Base-by-base conservation (phyloP, 2,113 vertebrate genomes). In the Agapornis roseicollis region DNA sequence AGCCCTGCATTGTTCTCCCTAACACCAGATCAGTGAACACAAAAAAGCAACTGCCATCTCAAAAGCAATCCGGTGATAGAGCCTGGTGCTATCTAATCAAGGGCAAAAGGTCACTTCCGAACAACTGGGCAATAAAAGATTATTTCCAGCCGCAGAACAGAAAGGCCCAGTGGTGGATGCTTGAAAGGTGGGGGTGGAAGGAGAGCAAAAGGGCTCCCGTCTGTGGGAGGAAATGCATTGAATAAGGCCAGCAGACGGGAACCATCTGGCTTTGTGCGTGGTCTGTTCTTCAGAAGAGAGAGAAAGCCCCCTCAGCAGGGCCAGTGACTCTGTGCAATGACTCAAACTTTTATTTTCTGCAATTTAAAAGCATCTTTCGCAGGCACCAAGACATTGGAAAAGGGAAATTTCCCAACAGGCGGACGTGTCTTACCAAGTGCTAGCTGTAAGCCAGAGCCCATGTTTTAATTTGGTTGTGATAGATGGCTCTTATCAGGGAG, bases 111-210 rank as follows among this genome's bases (percentile, higher is more conserved):
- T 99, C 99, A 99, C 98, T 99, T 99, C 99, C 99, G 98, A 99
- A 99, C 99, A 99, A 99, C 99, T 99, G 99, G 99, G 98, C 99
- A 99, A 99, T 99, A 99, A 99, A 99, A 99, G 99, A 99, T 99
- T 99, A 99, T 99, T 99, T 99, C 99, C 98, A 99, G 98, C 97
- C 98, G 70, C 98, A 98, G 98, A 98, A 98, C 98, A 98, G 98
- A 98, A 98, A 98, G 98, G 98, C 98, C 97, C 97, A 97, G 98
- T 97, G 97, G 97, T 97, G 86, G 97, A 96, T 96, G 97, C 93
- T 71, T 78, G 95, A 95, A 90, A 85, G 96, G 78, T 81, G 76
- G 84, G 91, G 90, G 88, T 95, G 93, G 96, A 94, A 93, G 92
- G 80, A 97, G 95, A 97, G 95, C 96, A 92, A 96, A 97, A 97